phyloP scores from a whole-genome alignment of 2,113 vertebrate species.

The Salvelinus fontinalis region DNA sequence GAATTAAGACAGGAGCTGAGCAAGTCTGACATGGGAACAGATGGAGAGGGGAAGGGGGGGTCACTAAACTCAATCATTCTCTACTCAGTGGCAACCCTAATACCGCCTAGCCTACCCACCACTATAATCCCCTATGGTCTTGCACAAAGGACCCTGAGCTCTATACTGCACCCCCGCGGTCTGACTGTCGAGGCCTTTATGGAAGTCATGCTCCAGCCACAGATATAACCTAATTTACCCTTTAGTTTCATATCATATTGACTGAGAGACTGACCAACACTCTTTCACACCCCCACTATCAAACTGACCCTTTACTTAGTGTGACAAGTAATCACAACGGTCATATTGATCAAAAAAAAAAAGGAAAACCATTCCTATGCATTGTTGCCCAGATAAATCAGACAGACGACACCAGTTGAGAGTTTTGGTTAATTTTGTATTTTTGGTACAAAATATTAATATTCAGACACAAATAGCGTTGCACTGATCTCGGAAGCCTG shows the following conservation, averaged over 20 bases:
- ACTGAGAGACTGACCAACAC: neutral
- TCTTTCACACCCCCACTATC: neutral
- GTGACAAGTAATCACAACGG: no score
- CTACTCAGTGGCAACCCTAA: constrained; percentile 1
- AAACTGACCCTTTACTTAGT: neutral
- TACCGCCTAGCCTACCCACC: constrained; percentile 28
- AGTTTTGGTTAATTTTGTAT: no score
- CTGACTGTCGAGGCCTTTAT: neutral
- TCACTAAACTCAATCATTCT: constrained; percentile 59
- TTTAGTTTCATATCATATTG: no score
- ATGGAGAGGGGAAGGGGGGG: constrained; percentile 59
- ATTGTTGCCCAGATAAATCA: no score
- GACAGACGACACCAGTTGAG: no score
- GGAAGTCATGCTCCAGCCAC: constrained; percentile 27
- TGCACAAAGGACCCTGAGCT: constrained; percentile 53
- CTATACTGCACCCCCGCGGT: constrained; percentile 22
- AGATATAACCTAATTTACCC: neutral
- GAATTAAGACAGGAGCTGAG: neutral
- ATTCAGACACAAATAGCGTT: no score
- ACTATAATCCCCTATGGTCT: constrained; percentile 48
- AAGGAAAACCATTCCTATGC: no score
- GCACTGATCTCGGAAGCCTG: no score
- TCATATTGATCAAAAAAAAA: no score
- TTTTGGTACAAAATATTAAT: no score
- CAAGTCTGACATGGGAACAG: constrained; percentile 51